Percentiles rank a stretch among this genome's conserved stretches.
These are phyloP conservation scores for Anarsia innoxiella DNA, from an alignment of 2,888 invertebrate species.

Conservation along the genomic window DNA sequence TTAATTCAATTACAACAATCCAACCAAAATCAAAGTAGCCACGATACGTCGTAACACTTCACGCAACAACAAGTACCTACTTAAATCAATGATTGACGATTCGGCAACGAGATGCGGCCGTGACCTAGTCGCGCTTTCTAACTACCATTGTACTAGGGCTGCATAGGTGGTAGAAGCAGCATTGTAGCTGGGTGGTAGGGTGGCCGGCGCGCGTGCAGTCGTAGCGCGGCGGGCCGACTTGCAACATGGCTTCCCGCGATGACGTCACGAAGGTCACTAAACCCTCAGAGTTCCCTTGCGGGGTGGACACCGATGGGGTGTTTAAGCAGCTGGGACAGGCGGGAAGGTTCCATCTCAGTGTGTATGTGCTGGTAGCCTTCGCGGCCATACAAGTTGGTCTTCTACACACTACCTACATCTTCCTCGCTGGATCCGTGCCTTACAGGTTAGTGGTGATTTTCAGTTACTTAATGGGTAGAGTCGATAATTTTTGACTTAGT, in stretches of 20 bases:
- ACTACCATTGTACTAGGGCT: not conserved
- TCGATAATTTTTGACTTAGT: too few species aligned
- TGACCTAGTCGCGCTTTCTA: constrained; percentile 13
- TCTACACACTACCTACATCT: constrained; percentile 74
- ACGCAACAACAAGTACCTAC: constrained; percentile 2
- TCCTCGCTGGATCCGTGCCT: constrained; percentile 71
- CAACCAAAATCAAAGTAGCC: too few species aligned
- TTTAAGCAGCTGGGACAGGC: constrained; percentile 46
- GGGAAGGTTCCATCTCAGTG: constrained; percentile 45
- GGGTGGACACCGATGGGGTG: constrained; percentile 38
- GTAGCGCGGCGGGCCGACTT: too few species aligned
- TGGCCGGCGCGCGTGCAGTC: not conserved
- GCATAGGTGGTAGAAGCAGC: too few species aligned
- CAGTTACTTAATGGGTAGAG: too few species aligned
- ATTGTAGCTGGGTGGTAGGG: too few species aligned
- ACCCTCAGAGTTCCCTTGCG: constrained; percentile 17
- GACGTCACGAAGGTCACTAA: too few species aligned
- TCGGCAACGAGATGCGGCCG: constrained; percentile 11
- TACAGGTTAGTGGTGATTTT: constrained; percentile 62
- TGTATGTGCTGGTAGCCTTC: constrained; percentile 46
- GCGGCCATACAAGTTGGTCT: constrained; percentile 69
- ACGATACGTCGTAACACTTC: too few species aligned
- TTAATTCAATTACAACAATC: too few species aligned
- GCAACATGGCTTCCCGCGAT: too few species aligned
- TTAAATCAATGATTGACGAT: constrained; percentile 17